These are phyloP conservation scores for Mythimna vitellina DNA, from an alignment of 2,888 invertebrate species.

Conservation along the genomic window DNA sequence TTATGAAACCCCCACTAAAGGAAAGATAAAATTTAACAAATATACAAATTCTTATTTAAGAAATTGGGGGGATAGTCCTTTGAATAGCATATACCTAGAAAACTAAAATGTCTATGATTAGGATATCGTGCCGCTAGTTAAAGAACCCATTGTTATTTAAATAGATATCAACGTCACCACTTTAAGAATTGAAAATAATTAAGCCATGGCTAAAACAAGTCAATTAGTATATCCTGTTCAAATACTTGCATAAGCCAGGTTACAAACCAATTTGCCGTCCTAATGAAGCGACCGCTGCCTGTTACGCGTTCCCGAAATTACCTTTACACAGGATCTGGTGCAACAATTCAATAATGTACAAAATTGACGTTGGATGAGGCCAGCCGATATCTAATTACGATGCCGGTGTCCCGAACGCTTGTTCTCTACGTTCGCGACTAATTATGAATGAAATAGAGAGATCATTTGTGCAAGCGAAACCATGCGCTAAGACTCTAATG, in stretches of 20 bases:
- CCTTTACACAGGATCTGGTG: background rate
- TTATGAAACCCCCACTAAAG: too few species aligned
- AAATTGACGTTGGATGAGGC: background rate
- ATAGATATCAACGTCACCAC: background rate
- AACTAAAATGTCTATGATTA: background rate
- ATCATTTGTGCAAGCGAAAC: background rate
- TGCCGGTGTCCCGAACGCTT: background rate
- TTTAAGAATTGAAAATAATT: background rate
- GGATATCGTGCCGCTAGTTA: background rate
- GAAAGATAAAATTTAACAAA: too few species aligned
- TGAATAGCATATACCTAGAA: too few species aligned
- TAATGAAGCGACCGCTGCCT: background rate
- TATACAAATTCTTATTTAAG: too few species aligned
- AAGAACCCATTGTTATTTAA: background rate
- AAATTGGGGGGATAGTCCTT: background rate
- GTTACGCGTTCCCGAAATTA: constrained; percentile 2
- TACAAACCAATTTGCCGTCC: background rate
- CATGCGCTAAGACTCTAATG: background rate
- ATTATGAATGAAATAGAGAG: background rate
- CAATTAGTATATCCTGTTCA: background rate
- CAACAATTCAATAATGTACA: constrained; percentile 9
- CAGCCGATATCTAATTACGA: background rate
- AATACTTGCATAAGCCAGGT: background rate
- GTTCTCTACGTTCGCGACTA: background rate
- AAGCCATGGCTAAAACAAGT: background rate